These are phyloP conservation scores for Protobothrops flavoviridis DNA, from an alignment of 2,113 vertebrate species.

Conservation along the genomic window DNA sequence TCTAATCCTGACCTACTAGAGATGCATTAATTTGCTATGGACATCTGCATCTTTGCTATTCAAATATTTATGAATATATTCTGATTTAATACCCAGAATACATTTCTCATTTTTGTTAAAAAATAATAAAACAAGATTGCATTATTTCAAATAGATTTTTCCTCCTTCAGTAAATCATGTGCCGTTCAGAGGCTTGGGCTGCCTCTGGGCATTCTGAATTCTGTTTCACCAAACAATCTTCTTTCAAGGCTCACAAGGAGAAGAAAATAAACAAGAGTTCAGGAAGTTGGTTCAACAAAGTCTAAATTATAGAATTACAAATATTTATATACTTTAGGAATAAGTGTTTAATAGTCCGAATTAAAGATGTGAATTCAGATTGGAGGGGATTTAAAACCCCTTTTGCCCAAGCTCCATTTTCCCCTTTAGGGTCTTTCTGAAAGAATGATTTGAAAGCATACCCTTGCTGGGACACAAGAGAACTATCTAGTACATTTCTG, in stretches of 20 bases:
- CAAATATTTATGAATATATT: not conserved
- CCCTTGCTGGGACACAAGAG: not conserved
- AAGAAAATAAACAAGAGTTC: not conserved
- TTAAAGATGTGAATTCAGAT: not conserved
- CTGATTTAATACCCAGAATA: not conserved
- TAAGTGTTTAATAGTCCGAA: not conserved
- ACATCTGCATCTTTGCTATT: not conserved
- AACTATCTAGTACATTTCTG: not conserved
- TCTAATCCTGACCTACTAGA: slow-evolving; percentile 2
- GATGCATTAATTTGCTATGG: not conserved
- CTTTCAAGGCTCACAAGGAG: not conserved
- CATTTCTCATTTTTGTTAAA: not conserved
- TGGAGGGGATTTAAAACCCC: not conserved
- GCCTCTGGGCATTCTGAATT: not conserved
- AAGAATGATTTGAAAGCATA: not conserved
- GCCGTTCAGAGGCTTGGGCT: not conserved
- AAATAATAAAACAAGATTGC: not conserved
- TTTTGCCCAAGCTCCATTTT: not conserved
- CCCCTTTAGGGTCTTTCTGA: not conserved
- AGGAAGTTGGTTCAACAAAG: not conserved
- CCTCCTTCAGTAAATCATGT: not conserved
- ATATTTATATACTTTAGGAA: not conserved
- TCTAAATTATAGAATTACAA: not conserved
- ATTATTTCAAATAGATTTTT: slow-evolving; percentile 1
- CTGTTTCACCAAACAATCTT: not conserved